Evolutionary conservation across 2,888 invertebrate genomes (phyloP).

Genomic region (Crocallis elinguaria): DNA sequence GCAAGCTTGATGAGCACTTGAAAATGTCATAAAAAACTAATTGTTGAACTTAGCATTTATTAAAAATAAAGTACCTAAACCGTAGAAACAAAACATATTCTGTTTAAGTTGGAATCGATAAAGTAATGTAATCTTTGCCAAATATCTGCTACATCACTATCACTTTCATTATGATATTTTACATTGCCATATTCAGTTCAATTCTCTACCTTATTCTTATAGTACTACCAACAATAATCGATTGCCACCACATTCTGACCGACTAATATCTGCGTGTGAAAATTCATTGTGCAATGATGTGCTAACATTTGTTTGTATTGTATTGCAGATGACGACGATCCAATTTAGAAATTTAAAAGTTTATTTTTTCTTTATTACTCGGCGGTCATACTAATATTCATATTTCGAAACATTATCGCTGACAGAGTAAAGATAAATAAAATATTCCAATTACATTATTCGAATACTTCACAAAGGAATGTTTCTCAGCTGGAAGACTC

Average conservation of each 20-base stretch:
- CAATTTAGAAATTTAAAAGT: slow-evolving; percentile 62
- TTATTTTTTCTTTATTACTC: not conserved
- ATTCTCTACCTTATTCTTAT: slow-evolving; percentile 15
- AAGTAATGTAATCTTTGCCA: not conserved
- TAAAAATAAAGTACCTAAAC: too few species aligned
- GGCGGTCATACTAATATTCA: too few species aligned
- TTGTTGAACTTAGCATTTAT: too few species aligned
- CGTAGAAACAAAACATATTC: too few species aligned
- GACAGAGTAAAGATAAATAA: too few species aligned
- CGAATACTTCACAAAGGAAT: too few species aligned
- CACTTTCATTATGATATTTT: not conserved
- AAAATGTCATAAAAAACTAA: too few species aligned
- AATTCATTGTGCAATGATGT: slow-evolving; percentile 65
- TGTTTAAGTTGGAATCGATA: too few species aligned
- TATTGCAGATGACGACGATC: slow-evolving; percentile 58
- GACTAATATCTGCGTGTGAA: slow-evolving; percentile 69
- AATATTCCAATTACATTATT: too few species aligned
- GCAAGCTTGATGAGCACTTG: too few species aligned
- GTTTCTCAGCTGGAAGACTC: too few species aligned
- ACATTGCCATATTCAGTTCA: not conserved
- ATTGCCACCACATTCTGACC: slow-evolving; percentile 42
- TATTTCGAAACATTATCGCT: too few species aligned
- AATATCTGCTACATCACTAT: not conserved
- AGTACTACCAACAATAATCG: slow-evolving; percentile 37
- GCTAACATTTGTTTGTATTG: slow-evolving; percentile 63